Conservation (phyloP, 1,140 invertebrate genomes). For the Lasaia peninsularis region DNA sequence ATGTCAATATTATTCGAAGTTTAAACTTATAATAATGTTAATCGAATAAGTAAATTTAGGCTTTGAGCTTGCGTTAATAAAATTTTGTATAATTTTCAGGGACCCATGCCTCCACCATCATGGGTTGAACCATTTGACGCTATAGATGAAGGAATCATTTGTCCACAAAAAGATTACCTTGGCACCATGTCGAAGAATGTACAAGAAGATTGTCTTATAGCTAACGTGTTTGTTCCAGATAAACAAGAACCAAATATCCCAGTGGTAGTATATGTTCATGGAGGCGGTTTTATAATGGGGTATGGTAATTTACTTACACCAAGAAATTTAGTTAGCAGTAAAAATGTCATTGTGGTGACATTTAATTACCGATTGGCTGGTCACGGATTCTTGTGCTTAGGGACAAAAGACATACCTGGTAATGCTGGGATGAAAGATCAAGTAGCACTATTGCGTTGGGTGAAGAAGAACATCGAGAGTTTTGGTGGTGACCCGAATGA, state of each 20-base stretch:
- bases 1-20: background rate
- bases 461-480: slow-evolving; percentile 42
- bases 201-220: slow-evolving; percentile 25
- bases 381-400: slow-evolving; percentile 33
- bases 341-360: slow-evolving; percentile 22
- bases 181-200: slow-evolving; percentile 2
- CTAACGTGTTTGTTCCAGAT: slow-evolving; percentile 2
- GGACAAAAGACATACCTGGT: slow-evolving; percentile 36
- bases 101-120: slow-evolving; percentile 35
- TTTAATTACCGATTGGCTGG: slow-evolving; percentile 28
- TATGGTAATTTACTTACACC: slow-evolving; percentile 17
- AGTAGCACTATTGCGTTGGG: slow-evolving; percentile 39
- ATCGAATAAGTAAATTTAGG: background rate
- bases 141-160: slow-evolving; percentile 28
- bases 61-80: background rate
- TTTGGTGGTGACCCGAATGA: slow-evolving; percentile 47
- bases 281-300: slow-evolving; percentile 21
- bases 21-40: background rate
- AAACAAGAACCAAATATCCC: no score
- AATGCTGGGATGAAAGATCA: slow-evolving; percentile 50
- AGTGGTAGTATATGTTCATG: slow-evolving; percentile 17
- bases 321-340: slow-evolving; percentile 20
- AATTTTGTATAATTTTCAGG: slow-evolving; percentile 22
- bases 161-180: slow-evolving; percentile 23
- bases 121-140: slow-evolving; percentile 36